Conservation (phyloP, 2,888 invertebrate genomes). For the Scaptodrosophila latifasciaeformis region DNA sequence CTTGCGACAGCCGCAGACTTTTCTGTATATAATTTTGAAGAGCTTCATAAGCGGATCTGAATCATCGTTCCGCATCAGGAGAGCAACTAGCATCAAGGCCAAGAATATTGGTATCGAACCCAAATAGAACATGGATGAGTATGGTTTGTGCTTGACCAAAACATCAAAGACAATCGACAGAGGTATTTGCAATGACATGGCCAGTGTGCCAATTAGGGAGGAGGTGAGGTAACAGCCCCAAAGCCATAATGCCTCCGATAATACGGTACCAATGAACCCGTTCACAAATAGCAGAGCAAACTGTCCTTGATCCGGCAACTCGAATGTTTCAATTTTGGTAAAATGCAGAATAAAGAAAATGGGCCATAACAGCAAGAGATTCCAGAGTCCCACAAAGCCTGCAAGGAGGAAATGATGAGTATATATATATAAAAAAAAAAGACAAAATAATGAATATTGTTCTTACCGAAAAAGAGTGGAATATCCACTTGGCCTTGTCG, state of each 20-base stretch:
- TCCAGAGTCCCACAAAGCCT: slow-evolving; percentile 96
- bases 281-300: slow-evolving; percentile 88
- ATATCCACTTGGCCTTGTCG: slow-evolving; percentile 95
- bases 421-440: neutral
- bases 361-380: slow-evolving; percentile 91
- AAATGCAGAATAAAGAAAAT: slow-evolving; percentile 91
- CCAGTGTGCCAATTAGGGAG: slow-evolving; percentile 89
- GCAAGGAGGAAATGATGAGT: slow-evolving; percentile 21
- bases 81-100: slow-evolving; percentile 76
- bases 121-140: slow-evolving; percentile 83
- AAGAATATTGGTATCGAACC: slow-evolving; percentile 86
- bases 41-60: slow-evolving; percentile 84
- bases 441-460: neutral
- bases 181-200: slow-evolving; percentile 91
- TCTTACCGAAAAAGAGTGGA: slow-evolving; percentile 94
- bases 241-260: slow-evolving; percentile 94
- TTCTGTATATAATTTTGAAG: slow-evolving; percentile 73
- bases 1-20: slow-evolving; percentile 70
- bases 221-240: slow-evolving; percentile 97
- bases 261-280: slow-evolving; percentile 91
- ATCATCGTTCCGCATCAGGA: slow-evolving; percentile 87
- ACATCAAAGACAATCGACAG: slow-evolving; percentile 91
- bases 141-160: slow-evolving; percentile 81
- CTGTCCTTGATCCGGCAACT: slow-evolving; percentile 88
- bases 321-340: slow-evolving; percentile 87